Evolutionary conservation across 2,113 vertebrate species (phyloP).

Genomic region (Capreolus pygargus): DNA sequence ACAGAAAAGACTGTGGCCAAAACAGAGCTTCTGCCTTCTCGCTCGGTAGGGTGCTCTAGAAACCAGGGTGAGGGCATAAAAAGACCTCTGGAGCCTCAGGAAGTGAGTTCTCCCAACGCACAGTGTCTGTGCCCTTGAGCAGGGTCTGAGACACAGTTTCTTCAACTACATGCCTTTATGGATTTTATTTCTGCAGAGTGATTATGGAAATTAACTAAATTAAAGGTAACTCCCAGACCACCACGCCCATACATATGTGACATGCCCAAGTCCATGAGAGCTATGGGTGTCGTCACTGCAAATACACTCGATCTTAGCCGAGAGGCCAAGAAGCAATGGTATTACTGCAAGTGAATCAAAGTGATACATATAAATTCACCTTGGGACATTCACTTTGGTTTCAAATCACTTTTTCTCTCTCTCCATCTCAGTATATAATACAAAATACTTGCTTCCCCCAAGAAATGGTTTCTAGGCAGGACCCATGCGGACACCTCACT

Average conservation of each 20-base stretch:
- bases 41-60: neutral
- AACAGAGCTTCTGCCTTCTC: neutral
- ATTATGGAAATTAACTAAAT: neutral
- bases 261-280: neutral
- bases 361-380: neutral
- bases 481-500: neutral
- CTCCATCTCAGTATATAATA: slow-evolving; percentile 29
- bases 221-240: neutral
- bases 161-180: neutral
- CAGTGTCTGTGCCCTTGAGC: neutral
- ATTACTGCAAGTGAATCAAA: neutral
- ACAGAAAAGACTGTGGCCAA: neutral
- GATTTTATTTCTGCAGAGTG: neutral
- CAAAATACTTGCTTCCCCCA: neutral
- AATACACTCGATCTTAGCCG: neutral
- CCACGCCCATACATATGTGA: too few species aligned
- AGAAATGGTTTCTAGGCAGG: slow-evolving; percentile 39
- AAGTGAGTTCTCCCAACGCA: neutral
- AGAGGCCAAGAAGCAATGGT: neutral
- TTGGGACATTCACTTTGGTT: neutral
- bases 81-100: neutral
- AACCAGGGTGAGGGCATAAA: neutral
- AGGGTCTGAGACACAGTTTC: neutral
- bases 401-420: neutral
- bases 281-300: neutral